These are phyloP conservation scores for Drosophila lutescens DNA, from an alignment of 2,888 invertebrate species.

Conservation along the genomic window DNA sequence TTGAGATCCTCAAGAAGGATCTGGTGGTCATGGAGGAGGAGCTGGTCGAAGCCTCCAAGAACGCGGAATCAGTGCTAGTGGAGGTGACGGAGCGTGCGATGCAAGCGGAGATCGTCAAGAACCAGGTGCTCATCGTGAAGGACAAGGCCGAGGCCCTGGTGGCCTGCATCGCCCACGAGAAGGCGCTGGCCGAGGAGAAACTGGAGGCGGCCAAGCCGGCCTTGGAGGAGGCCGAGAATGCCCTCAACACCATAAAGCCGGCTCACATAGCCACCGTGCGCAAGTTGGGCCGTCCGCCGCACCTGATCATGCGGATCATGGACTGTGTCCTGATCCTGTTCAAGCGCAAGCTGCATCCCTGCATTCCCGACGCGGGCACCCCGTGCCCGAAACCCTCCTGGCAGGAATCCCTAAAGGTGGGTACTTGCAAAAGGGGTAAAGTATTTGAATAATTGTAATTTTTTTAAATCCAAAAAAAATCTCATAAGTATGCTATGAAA, in stretches of 20 bases:
- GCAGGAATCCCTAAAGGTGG: constrained; percentile 96
- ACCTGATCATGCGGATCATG: constrained; percentile 99
- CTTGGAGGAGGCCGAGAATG: constrained; percentile 96
- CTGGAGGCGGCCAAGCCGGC: constrained; percentile 98
- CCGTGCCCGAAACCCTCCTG: constrained; percentile 97
- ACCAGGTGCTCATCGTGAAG: constrained; percentile 97
- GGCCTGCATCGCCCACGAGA: constrained; percentile 94
- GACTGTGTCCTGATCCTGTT: constrained; percentile 97
- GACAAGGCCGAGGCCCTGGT: constrained; percentile 97
- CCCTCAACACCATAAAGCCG: constrained; percentile 97
- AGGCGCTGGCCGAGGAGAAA: constrained; percentile 95
- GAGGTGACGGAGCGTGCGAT: constrained; percentile 97
- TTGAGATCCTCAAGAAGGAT: constrained; percentile 95
- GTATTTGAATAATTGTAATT: too few relatives aligned
- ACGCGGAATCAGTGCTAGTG: constrained; percentile 93
- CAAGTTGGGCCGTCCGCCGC: constrained; percentile 97
- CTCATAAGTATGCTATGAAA: not conserved
- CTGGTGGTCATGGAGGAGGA: constrained; percentile 97
- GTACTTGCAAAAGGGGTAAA: too few relatives aligned
- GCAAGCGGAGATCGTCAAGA: constrained; percentile 97
- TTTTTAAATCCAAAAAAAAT: too few relatives aligned
- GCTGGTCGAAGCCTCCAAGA: constrained; percentile 95
- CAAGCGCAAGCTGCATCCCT: constrained; percentile 93
- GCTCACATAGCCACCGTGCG: constrained; percentile 98
- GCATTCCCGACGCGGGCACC: constrained; percentile 90